Percentiles rank a stretch among this genome's conserved stretches.
These are phyloP conservation scores for Arrhopalites spinosus DNA, from an alignment of 2,888 invertebrate species.

Conservation along the genomic window DNA sequence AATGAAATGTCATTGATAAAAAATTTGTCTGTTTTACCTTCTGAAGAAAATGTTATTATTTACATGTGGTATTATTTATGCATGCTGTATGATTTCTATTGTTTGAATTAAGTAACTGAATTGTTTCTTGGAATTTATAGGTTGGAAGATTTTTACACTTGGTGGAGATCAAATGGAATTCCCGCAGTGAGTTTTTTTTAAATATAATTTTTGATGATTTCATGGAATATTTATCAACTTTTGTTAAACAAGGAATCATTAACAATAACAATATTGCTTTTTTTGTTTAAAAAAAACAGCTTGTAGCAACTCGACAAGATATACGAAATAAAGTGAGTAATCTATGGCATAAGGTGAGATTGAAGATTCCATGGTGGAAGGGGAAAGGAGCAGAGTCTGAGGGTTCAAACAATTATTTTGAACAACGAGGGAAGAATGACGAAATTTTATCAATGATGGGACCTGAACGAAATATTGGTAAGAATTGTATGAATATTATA, in stretches of 20 bases:
- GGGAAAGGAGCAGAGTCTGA: background rate
- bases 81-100: background rate
- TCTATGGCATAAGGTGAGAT: slow-evolving; percentile 1
- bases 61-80: background rate
- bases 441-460: slow-evolving; percentile 59
- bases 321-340: background rate
- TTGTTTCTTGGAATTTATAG: slow-evolving; percentile 28
- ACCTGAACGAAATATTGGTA: slow-evolving; percentile 73
- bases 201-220: no score
- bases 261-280: no score
- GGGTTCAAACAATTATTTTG: background rate
- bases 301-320: background rate
- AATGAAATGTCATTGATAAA: background rate
- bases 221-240: no score
- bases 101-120: background rate
- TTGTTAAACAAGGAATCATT: no score
- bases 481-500: no score
- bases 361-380: slow-evolving; percentile 23
- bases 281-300: no score
- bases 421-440: background rate
- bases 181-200: slow-evolving; percentile 41
- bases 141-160: slow-evolving; percentile 48
- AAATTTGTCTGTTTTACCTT: background rate
- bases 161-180: slow-evolving; percentile 47
- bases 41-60: no score